These are phyloP conservation scores for Catostomus latipinnis DNA, from an alignment of 2,797 vertebrate species.

Conservation along the genomic window DNA sequence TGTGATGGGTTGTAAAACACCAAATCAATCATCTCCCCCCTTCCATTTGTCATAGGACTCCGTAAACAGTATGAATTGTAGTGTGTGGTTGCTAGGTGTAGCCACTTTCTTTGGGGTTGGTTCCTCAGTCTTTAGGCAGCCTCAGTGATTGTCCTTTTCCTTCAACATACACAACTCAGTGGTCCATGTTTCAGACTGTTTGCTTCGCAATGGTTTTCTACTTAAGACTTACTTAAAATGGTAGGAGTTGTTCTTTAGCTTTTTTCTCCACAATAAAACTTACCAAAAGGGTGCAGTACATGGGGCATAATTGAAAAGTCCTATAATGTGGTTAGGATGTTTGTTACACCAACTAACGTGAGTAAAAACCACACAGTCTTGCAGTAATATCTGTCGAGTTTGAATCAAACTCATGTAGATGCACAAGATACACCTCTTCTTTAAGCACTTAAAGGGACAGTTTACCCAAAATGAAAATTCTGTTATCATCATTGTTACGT, in stretches of 20 bases:
- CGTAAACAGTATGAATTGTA: slow-evolving; percentile 35
- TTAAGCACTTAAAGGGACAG: neutral
- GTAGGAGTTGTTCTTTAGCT: neutral
- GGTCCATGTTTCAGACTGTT: slow-evolving; percentile 6
- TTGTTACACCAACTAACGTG: neutral
- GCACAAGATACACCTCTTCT: neutral
- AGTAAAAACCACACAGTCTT: slow-evolving; percentile 2
- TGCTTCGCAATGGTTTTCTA: neutral
- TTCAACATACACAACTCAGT: neutral
- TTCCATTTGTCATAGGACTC: neutral
- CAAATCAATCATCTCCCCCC: neutral
- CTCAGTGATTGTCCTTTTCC: neutral
- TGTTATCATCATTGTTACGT: neutral
- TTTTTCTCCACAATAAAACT: slow-evolving; percentile 8
- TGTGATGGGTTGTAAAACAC: slow-evolving; percentile 9
- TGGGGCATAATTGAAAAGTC: neutral
- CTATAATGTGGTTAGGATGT: slow-evolving; percentile 11
- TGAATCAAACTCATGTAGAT: neutral
- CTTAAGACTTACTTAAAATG: neutral
- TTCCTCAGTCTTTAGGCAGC: neutral
- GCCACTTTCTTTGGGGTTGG: neutral
- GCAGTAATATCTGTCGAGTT: neutral
- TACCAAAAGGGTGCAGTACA: slow-evolving; percentile 10
- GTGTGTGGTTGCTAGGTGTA: slow-evolving; percentile 47
- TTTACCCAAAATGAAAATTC: no score